These are phyloP conservation scores for Xyliphius kryptos DNA, from an alignment of 2,113 vertebrate species.

Conservation along the genomic window DNA sequence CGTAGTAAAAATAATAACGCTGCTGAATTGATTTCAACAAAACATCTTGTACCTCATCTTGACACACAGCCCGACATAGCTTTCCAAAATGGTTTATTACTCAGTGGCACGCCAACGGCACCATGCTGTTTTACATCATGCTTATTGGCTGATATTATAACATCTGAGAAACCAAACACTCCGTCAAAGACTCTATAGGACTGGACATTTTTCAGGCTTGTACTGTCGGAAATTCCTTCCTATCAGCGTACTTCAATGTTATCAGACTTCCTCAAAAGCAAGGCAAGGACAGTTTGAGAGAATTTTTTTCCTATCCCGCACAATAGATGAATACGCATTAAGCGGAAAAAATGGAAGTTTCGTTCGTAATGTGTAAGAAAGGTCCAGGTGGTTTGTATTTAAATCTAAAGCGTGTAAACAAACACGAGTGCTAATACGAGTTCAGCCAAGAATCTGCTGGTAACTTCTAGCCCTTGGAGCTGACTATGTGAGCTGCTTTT, in stretches of 20 bases:
- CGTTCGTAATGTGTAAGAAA: constrained; percentile 15
- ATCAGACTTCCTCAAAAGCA: constrained; percentile 45
- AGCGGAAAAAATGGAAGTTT: constrained; percentile 1
- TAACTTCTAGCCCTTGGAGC: no score
- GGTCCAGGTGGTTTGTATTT: not conserved
- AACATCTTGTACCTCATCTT: no score
- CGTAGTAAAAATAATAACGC: no score
- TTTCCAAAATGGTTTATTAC: no score
- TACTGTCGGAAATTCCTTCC: constrained; percentile 28
- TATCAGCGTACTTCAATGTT: constrained; percentile 33
- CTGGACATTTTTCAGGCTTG: constrained; percentile 9
- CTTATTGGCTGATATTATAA: no score
- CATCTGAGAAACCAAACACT: no score
- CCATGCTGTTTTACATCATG: no score
- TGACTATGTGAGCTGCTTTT: not conserved
- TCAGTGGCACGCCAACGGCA: no score
- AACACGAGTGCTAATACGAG: not conserved
- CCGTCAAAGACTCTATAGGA: not conserved
- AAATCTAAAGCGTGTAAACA: constrained; percentile 6
- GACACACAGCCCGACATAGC: no score
- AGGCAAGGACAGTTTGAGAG: constrained; percentile 18
- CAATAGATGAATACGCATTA: no score
- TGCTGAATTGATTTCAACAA: no score
- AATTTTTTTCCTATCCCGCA: constrained; percentile 42
- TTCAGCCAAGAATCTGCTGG: constrained; percentile 16